Evolutionary conservation across 2,113 vertebrate species (phyloP).

Genomic region (Pycnonotus jocosus): DNA sequence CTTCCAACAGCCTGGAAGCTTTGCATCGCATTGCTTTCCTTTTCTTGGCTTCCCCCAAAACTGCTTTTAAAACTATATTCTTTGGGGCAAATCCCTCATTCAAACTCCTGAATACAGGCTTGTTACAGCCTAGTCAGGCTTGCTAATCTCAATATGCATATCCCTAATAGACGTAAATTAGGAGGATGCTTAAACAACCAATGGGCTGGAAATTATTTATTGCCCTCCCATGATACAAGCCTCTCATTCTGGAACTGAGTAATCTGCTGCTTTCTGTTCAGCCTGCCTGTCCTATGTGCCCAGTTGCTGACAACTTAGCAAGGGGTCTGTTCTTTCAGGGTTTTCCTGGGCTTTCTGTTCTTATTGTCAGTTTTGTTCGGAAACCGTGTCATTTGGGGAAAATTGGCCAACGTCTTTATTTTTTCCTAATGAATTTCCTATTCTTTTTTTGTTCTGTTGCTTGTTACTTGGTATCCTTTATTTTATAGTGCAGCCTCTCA

Average conservation of each 20-base stretch:
- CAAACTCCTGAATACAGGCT: neutral
- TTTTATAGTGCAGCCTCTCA: neutral
- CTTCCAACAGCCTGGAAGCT: neutral
- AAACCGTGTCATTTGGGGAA: neutral
- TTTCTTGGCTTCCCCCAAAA: neutral
- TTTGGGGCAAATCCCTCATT: neutral
- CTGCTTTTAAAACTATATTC: neutral
- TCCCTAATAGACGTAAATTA: constrained; percentile 10
- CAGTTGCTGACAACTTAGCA: neutral
- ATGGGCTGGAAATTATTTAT: constrained; percentile 31
- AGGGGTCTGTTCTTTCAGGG: neutral
- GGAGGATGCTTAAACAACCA: constrained; percentile 18
- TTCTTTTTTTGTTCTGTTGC: neutral
- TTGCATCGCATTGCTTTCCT: neutral
- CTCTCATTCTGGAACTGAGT: neutral
- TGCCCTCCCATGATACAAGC: neutral
- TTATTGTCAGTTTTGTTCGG: neutral
- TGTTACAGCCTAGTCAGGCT: neutral
- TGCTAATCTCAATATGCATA: neutral
- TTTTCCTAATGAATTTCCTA: neutral
- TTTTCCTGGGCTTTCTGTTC: neutral
- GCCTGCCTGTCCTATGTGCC: neutral
- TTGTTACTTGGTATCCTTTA: neutral
- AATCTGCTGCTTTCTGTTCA: neutral
- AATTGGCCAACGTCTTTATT: neutral